phyloP scores from a whole-genome alignment of 2,113 vertebrate genomes.

The Poeciliopsis turrubarensis region DNA sequence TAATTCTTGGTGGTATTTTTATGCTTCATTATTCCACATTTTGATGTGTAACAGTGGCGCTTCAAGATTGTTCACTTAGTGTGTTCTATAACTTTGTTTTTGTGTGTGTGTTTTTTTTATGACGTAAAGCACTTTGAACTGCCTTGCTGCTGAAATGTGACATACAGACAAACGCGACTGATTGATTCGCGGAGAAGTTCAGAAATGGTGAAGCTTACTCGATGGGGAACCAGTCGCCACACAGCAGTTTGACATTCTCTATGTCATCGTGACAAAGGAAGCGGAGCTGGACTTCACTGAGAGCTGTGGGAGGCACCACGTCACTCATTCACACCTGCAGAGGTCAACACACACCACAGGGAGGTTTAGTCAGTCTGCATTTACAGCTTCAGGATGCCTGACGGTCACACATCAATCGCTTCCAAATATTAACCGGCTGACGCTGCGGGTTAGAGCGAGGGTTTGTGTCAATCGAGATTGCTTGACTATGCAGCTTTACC shows the following conservation, averaged over 20 bases:
- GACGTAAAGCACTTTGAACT: too few relatives aligned
- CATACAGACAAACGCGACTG: too few relatives aligned
- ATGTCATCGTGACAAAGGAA: slow-evolving; percentile 99
- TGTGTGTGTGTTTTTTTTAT: too few relatives aligned
- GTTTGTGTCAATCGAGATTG: too few relatives aligned
- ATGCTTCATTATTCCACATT: too few relatives aligned
- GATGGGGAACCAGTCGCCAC: slow-evolving; percentile 98
- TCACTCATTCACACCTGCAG: slow-evolving; percentile 98
- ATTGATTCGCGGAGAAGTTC: too few relatives aligned
- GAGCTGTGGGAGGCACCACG: slow-evolving; percentile 90
- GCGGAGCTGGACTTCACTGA: slow-evolving; percentile 95
- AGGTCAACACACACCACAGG: slow-evolving; percentile 9
- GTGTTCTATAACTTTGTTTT: too few relatives aligned
- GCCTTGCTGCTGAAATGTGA: too few relatives aligned
- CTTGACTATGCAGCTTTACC: background rate
- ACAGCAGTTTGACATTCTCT: slow-evolving; percentile 96
- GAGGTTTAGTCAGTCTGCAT: background rate
- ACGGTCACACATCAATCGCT: background rate
- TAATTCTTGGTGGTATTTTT: background rate
- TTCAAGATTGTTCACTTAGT: too few relatives aligned
- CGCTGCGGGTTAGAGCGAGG: too few relatives aligned
- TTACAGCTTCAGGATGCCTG: background rate
- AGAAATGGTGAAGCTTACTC: slow-evolving; percentile 78
- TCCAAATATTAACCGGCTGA: background rate
- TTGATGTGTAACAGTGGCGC: too few relatives aligned